Evolutionary conservation across 2,113 vertebrate genomes (phyloP).

Genomic region (Actenoides hombroni): DNA sequence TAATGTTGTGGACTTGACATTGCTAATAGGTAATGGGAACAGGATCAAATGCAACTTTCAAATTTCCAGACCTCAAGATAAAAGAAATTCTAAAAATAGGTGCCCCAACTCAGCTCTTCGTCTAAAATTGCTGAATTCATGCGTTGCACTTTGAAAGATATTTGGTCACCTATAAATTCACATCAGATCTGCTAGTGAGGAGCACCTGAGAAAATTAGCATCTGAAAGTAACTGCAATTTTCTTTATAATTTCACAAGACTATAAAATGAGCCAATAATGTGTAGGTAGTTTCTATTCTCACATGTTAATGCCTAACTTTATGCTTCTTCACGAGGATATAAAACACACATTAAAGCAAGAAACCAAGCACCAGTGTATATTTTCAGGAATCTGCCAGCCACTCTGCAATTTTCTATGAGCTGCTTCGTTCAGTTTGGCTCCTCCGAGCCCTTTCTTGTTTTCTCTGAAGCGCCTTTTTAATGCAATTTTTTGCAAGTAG

Average conservation of each 20-base stretch:
- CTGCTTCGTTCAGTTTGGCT: not conserved
- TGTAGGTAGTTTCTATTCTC: slow-evolving; percentile 6
- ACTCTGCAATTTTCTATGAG: slow-evolving; percentile 6
- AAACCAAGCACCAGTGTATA: not conserved
- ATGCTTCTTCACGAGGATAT: not conserved
- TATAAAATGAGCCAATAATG: not conserved
- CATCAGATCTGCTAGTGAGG: not conserved
- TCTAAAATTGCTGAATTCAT: not conserved
- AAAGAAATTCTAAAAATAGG: not conserved
- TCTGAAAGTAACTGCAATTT: not conserved
- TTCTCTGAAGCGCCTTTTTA: slow-evolving; percentile 39
- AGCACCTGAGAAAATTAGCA: not conserved
- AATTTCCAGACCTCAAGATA: not conserved
- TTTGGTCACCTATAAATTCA: not conserved
- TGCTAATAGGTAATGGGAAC: not conserved
- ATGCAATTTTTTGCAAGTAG: slow-evolving; percentile 62
- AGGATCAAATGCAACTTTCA: not conserved
- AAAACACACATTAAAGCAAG: slow-evolving; percentile 30
- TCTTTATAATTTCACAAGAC: slow-evolving; percentile 11
- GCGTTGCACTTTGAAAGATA: not conserved
- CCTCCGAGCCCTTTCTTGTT: not conserved
- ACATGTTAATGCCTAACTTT: not conserved
- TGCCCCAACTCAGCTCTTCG: not conserved
- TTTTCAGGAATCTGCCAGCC: not conserved
- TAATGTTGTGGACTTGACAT: not conserved